Conservation (phyloP, 2,113 vertebrate genomes). For the Pedetes capensis region DNA sequence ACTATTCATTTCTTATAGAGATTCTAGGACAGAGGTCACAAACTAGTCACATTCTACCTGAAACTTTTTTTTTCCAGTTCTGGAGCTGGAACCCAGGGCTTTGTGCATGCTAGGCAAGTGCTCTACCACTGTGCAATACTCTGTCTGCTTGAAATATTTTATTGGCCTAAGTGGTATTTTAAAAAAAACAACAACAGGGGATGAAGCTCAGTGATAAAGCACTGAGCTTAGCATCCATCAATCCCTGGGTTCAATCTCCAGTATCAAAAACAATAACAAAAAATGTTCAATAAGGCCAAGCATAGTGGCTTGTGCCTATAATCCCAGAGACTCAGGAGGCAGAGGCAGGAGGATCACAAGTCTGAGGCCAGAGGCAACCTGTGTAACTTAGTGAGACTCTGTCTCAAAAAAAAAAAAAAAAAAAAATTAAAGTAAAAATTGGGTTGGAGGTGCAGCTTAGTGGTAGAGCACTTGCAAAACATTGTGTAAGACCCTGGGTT, state of each 20-base stretch:
- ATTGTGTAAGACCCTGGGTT: neutral
- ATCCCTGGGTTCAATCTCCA: neutral
- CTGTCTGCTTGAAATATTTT: neutral
- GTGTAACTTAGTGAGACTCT: too few relatives aligned
- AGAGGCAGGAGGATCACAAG: too few relatives aligned
- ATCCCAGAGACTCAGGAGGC: too few relatives aligned
- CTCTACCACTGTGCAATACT: neutral
- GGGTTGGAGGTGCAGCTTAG: too few relatives aligned
- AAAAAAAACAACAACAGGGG: neutral
- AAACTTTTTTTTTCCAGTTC: neutral
- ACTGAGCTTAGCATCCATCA: neutral
- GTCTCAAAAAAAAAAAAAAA: neutral
- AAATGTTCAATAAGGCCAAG: too few relatives aligned
- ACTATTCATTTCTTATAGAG: neutral
- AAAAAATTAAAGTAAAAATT: neutral
- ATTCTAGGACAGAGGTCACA: conserved; percentile 1
- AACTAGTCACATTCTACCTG: neutral
- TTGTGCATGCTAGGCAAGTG: neutral
- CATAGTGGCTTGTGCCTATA: too few relatives aligned
- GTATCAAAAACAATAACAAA: neutral
- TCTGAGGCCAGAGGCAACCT: too few relatives aligned
- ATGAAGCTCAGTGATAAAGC: neutral
- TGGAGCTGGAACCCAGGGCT: neutral
- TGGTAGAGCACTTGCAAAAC: too few relatives aligned
- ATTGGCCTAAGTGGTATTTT: neutral